Percentiles rank a stretch among this genome's conserved stretches.
phyloP scores from a whole-genome alignment of 2,888 invertebrate genomes.

The Amblyjoppa fuscipennis region DNA sequence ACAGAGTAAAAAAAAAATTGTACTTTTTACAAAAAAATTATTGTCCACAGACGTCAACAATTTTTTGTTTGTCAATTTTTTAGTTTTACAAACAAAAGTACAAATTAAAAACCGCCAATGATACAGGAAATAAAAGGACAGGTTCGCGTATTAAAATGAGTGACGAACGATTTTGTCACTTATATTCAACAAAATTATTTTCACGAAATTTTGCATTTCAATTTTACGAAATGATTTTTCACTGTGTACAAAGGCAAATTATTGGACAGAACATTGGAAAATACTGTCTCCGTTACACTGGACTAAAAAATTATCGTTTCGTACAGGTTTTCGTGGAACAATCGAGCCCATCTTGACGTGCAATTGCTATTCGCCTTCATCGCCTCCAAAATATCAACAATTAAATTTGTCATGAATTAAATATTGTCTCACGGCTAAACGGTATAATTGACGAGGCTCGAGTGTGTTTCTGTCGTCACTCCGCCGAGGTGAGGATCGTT shows the following conservation, averaged over 20 bases:
- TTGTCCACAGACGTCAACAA: no score
- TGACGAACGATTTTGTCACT: no score
- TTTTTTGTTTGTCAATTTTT: no score
- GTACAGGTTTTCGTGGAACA: neutral
- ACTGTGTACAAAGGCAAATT: neutral
- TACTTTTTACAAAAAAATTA: no score
- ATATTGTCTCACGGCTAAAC: neutral
- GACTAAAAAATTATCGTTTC: neutral
- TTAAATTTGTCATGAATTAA: neutral
- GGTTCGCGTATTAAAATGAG: no score
- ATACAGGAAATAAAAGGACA: no score
- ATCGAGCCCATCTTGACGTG: neutral
- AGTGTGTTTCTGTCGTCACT: neutral
- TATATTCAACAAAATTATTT: no score
- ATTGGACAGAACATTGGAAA: neutral
- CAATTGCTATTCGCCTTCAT: neutral
- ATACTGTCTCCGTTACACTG: neutral
- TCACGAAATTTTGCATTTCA: no score
- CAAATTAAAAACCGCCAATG: no score
- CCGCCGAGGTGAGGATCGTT: constrained; percentile 1
- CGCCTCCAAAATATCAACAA: neutral
- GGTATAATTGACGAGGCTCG: neutral
- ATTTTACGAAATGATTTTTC: no score
- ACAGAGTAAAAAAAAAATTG: no score
- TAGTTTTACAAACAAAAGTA: no score